These are phyloP conservation scores for Thaumatotibia leucotreta DNA, from an alignment of 1,140 invertebrate species.

Conservation along the genomic window DNA sequence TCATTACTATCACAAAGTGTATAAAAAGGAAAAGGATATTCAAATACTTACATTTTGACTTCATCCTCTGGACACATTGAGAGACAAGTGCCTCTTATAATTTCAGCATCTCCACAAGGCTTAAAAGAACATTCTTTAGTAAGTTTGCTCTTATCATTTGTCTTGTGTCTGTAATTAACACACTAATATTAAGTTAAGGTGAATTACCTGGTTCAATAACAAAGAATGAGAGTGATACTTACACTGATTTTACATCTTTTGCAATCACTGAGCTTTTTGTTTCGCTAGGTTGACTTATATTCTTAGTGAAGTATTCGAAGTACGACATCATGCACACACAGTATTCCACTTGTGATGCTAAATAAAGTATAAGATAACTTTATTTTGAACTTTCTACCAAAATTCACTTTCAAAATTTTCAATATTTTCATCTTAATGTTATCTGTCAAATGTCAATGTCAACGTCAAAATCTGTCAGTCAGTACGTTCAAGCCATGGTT, in stretches of 20 bases:
- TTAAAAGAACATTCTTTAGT: neutral
- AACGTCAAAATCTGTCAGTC: neutral
- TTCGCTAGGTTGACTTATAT: neutral
- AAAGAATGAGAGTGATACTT: neutral
- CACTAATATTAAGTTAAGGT: neutral
- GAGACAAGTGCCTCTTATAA: conserved; percentile 68
- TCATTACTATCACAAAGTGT: conserved; percentile 3
- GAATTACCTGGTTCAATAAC: neutral
- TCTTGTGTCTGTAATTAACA: neutral
- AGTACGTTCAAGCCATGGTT: neutral
- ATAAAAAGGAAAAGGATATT: neutral
- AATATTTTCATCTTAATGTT: neutral
- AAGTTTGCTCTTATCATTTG: neutral
- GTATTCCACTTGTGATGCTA: too few relatives aligned
- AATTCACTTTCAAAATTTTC: too few relatives aligned
- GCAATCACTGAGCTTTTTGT: neutral
- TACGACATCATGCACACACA: neutral
- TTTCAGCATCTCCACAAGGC: conserved; percentile 2
- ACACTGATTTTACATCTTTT: neutral
- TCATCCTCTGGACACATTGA: conserved; percentile 78
- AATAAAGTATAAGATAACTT: too few relatives aligned
- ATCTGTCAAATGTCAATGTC: neutral
- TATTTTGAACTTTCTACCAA: too few relatives aligned
- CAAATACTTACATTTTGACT: conserved; percentile 69
- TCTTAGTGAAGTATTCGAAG: neutral